Percentiles rank a stretch among this genome's conserved stretches.
phyloP scores from a whole-genome alignment of 2,888 invertebrate species.

The Cyclophora albipunctata region DNA sequence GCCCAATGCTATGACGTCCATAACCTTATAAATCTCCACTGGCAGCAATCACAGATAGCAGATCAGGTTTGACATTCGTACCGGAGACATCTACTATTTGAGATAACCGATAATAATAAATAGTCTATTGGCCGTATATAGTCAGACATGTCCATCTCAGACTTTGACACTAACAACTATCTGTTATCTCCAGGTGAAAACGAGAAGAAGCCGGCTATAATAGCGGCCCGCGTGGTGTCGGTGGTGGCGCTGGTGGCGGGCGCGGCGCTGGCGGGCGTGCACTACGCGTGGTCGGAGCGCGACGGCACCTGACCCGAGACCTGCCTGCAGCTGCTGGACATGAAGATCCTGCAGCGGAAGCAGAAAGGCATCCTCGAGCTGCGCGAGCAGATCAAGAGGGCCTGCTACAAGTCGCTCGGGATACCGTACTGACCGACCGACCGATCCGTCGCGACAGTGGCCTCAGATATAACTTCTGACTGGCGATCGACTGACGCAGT shows the following conservation, averaged over 20 bases:
- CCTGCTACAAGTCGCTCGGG: too few species aligned
- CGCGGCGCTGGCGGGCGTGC: constrained; percentile 21
- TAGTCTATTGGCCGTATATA: too few species aligned
- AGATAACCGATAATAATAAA: too few species aligned
- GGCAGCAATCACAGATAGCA: neutral
- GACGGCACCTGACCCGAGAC: constrained; percentile 29
- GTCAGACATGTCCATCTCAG: too few species aligned
- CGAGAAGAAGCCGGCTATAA: constrained; percentile 29
- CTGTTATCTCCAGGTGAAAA: constrained; percentile 47
- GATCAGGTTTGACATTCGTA: too few species aligned
- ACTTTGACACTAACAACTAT: too few species aligned
- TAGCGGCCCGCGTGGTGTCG: constrained; percentile 38
- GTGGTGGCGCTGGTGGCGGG: constrained; percentile 31
- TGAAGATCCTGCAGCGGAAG: neutral
- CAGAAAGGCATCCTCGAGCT: constrained; percentile 2
- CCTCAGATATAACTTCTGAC: neutral
- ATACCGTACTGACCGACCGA: too few species aligned
- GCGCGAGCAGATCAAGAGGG: too few species aligned
- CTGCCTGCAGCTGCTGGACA: neutral
- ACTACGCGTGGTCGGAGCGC: constrained; percentile 28
- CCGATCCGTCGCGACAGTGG: neutral
- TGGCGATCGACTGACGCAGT: too few species aligned
- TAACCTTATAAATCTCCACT: neutral
- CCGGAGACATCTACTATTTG: too few species aligned
- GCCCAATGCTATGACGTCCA: too few species aligned